Evolutionary conservation across 2,888 invertebrate genomes (phyloP).

Genomic region (Lumbricus terrestris): DNA sequence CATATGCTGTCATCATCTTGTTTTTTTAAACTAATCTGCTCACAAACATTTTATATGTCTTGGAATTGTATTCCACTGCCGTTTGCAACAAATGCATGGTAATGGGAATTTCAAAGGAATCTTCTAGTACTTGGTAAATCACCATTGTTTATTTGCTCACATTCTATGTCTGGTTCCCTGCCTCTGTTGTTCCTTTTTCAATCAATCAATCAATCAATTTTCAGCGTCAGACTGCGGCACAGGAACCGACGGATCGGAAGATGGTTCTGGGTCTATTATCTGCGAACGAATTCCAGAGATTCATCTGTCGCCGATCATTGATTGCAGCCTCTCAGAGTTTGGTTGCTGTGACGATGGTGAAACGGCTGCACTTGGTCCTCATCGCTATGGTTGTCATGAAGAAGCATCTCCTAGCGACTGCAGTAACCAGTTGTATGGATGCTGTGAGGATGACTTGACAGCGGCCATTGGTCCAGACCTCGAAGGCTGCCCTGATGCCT

Average conservation of each 20-base stretch:
- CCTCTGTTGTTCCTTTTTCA: neutral
- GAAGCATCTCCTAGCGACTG: constrained; percentile 30
- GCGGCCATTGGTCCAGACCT: constrained; percentile 68
- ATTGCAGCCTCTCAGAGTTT: constrained; percentile 63
- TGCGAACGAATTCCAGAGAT: neutral
- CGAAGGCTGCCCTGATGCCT: constrained; percentile 71
- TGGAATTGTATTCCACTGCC: neutral
- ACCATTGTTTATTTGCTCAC: neutral
- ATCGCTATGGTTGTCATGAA: constrained; percentile 78
- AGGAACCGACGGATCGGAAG: neutral
- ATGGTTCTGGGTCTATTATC: neutral
- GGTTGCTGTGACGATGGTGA: constrained; percentile 90
- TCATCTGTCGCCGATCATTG: neutral
- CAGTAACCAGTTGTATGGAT: constrained; percentile 64
- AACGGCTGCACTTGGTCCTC: constrained; percentile 69
- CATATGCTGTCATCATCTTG: neutral
- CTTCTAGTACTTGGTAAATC: neutral
- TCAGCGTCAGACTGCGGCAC: neutral
- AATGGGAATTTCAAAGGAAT: neutral
- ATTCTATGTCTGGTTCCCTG: neutral
- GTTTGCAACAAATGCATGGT: neutral
- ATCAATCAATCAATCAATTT: no score
- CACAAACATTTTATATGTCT: neutral
- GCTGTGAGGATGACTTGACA: constrained; percentile 84
- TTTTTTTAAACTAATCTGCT: neutral